These are phyloP conservation scores for Aquatica leii DNA, from an alignment of 2,888 invertebrate genomes.

Conservation along the genomic window DNA sequence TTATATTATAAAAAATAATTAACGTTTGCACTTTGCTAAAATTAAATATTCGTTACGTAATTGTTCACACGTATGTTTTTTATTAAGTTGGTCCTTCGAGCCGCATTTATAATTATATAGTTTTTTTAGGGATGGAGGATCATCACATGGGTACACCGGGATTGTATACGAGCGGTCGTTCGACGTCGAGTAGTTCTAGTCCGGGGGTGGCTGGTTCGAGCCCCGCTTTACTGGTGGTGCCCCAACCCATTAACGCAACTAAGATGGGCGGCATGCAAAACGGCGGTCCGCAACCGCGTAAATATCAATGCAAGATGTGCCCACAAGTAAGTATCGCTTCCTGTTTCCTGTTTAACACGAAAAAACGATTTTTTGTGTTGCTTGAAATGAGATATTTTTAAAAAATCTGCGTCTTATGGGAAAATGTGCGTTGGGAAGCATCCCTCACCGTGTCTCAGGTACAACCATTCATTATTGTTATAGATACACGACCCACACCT, in stretches of 20 bases:
- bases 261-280: slow-evolving; percentile 64
- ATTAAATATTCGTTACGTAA: no score
- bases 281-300: slow-evolving; percentile 66
- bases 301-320: slow-evolving; percentile 97
- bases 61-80: no score
- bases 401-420: slow-evolving; percentile 43
- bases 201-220: slow-evolving; percentile 63
- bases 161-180: slow-evolving; percentile 63
- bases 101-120: neutral
- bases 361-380: slow-evolving; percentile 49
- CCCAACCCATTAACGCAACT: slow-evolving; percentile 82
- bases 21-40: no score
- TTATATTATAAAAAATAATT: no score
- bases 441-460: slow-evolving; percentile 27
- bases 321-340: slow-evolving; percentile 80
- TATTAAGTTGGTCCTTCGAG: neutral
- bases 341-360: slow-evolving; percentile 50
- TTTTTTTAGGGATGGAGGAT: slow-evolving; percentile 54
- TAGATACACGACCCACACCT: slow-evolving; percentile 43
- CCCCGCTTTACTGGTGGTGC: slow-evolving; percentile 82
- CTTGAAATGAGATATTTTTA: slow-evolving; percentile 56
- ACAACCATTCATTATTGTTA: slow-evolving; percentile 35
- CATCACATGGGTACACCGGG: slow-evolving; percentile 56
- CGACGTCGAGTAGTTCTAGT: slow-evolving; percentile 62
- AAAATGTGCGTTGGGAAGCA: slow-evolving; percentile 37